Base-by-base conservation (phyloP, 1,140 invertebrate genomes). In the Drosophila kurseongensis region DNA sequence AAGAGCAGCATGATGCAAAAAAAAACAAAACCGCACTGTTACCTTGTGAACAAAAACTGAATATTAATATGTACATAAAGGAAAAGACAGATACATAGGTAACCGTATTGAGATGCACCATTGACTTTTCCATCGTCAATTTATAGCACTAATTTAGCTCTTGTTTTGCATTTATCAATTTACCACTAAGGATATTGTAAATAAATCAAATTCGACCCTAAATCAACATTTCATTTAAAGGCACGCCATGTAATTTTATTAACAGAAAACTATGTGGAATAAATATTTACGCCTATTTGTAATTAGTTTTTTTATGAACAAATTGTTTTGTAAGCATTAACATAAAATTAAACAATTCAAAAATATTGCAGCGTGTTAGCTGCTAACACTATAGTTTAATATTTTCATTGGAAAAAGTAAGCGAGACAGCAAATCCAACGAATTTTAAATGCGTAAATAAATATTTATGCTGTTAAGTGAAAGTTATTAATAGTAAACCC, bases 271-370 rank as follows among this genome's bases (percentile, higher is more conserved):
- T 68, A 61, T 77, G 48, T 72, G 51, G 57, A 36, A 48, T 45
- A 41, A 41, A 65, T 66, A 60, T 78, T 67, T 67, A 72, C 65
- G 56, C 67, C 75, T 89, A 80, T 58, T 86, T 90, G 78, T 90
- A 85, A 90, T 90, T 90, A 90, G 88, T 90, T 90, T 90, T 90
- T 90, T 77, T 90, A 90, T 80, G 57, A 75, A 48, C 41, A 72
- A 69, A 83, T 84, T 89, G 77, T 89, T 89, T 89, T 78, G 67
- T 88, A 88, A 74, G 73, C 56, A 65, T 58, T 44, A 69, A 60
- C 38, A 57, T 77, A 75, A 59, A 72, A 57, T 42, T 44, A 74
- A 45, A 58, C 62, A 73, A 42, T 56, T 69, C 61, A 84, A 36
- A 35, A 65, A 58, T 44, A 61, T 69, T 50, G 79, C 60, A 41